Base-by-base conservation (phyloP, 2,113 vertebrate genomes). In the Rutilus rutilus region DNA sequence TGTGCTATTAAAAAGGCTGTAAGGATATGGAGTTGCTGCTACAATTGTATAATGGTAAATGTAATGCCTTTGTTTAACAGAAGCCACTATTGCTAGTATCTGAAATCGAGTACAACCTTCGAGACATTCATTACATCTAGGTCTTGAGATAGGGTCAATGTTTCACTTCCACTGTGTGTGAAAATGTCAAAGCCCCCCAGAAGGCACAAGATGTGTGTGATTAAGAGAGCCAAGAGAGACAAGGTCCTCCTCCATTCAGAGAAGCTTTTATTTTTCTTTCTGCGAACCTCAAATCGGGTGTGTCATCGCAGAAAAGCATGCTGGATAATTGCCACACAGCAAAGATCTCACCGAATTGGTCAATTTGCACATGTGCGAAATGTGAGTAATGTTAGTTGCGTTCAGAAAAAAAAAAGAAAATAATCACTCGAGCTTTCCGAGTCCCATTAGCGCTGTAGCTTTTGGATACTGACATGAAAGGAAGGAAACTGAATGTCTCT, bases 11-110 rank as follows among this genome's bases (percentile, higher is more conserved):
- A 27, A 54, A 78, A 25, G 71, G 78, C 75, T 45, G 2, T 1
- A 52, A 81, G 60, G 52, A 87, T 80, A 87, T 83, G 25, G 85
- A 86, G 71, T 47, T 23, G 14, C 47, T 59, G 47, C 64, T 45
- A 42, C 87, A 77, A 69, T 84, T 83, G 60, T 57, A 84, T 87
- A 83, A 88, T 45, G 62, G 52, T 27, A 39, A 78, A 36, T 52
- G 57, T 60, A 14, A 45, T 80, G 77, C 57, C 27, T 65, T 10
- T 65, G 52, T 25, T 42, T 54, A 73, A 54, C 17, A 76, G 69
- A 74, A 19, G 47, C 30, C 23, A 47, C 25, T 8, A n/a, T 19
- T 52, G n/a, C 23, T 11, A 11, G 6, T 25, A 27, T 59, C n/a
- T 64, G 19, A 57, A 57, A 57, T 57, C 19, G 7, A 57, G 19